These are phyloP conservation scores for Catharus ustulatus DNA, from an alignment of 2,797 vertebrate genomes.

Conservation along the genomic window DNA sequence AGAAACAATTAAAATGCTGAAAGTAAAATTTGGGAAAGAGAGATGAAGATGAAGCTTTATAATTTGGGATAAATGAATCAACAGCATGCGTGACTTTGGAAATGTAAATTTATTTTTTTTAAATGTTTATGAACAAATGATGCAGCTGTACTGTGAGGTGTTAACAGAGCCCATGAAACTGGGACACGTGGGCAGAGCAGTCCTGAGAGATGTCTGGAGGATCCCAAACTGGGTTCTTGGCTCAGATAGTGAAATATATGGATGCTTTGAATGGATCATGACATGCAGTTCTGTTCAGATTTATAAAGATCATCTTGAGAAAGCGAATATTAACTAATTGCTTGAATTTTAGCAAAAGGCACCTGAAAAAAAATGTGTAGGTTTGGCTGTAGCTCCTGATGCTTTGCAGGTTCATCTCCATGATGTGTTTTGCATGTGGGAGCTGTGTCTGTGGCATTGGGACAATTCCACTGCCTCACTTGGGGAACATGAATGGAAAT, in stretches of 20 bases:
- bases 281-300: background rate
- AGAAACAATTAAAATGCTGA: constrained; percentile 38
- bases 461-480: background rate
- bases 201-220: background rate
- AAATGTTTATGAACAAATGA: background rate
- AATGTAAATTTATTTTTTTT: background rate
- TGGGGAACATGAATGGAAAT: background rate
- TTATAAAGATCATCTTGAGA: background rate
- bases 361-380: background rate
- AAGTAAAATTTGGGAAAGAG: constrained; percentile 20
- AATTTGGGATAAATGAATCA: constrained; percentile 16
- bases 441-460: rapidly evolving
- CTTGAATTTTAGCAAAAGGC: background rate
- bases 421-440: background rate
- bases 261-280: rapidly evolving
- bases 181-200: background rate
- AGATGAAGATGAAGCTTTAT: constrained; percentile 25
- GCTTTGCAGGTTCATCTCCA: background rate
- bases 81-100: background rate
- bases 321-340: background rate
- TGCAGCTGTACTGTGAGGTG: background rate
- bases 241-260: background rate
- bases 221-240: background rate
- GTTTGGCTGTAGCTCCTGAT: background rate
- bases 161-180: background rate